phyloP scores from a whole-genome alignment of 2,797 vertebrate genomes.

The Clarias laeviceps region DNA sequence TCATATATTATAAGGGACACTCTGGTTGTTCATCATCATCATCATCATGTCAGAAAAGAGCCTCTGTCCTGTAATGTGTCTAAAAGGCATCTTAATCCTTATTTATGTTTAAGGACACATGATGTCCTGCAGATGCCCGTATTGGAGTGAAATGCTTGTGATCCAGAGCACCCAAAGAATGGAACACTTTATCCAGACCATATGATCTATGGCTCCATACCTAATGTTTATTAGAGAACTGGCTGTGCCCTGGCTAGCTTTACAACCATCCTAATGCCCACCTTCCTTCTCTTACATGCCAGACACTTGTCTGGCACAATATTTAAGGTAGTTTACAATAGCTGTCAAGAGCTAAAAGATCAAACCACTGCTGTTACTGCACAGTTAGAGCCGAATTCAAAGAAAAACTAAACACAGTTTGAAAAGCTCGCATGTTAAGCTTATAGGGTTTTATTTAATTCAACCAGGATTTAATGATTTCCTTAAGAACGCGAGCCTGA shows the following conservation, averaged over 20 bases:
- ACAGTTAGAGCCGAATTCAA: neutral
- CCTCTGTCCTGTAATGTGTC: neutral
- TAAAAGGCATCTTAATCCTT: neutral
- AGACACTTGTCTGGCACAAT: conserved; percentile 15
- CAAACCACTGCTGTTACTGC: neutral
- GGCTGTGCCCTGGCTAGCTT: conserved; percentile 14
- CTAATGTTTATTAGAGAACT: conserved; percentile 11
- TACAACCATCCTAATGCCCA: neutral
- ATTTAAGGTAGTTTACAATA: neutral
- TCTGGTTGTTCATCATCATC: neutral
- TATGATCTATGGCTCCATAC: conserved; percentile 22
- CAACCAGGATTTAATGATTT: neutral
- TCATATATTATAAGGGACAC: neutral
- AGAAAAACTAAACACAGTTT: neutral
- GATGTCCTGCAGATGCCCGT: neutral
- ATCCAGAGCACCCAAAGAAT: conserved; percentile 14
- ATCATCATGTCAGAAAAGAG: neutral
- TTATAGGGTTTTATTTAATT: neutral
- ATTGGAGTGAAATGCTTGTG: neutral
- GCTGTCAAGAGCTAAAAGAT: neutral
- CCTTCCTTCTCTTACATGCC: neutral
- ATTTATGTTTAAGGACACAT: neutral
- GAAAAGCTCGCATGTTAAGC: neutral
- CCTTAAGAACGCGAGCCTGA: too few relatives aligned
- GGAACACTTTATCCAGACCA: neutral